These are phyloP conservation scores for Drosophila neutralis DNA, from an alignment of 2,888 invertebrate genomes.

Conservation along the genomic window DNA sequence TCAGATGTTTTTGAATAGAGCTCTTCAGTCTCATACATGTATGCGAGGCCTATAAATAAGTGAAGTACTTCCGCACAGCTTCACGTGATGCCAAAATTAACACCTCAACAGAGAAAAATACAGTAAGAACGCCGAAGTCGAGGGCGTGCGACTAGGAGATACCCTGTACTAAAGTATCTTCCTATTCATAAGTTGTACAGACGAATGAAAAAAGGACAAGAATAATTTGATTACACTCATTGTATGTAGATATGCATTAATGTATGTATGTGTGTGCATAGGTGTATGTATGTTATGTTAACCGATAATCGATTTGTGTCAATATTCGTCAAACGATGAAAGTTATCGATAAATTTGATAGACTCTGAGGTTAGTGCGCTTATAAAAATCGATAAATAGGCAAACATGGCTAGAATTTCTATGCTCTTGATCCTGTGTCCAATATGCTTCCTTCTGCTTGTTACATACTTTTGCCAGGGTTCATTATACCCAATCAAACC, in stretches of 20 bases:
- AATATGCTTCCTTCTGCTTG: too few relatives aligned
- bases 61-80: conserved; percentile 37
- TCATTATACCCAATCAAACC: too few relatives aligned
- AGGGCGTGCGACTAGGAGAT: background rate
- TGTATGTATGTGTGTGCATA: too few relatives aligned
- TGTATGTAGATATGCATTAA: background rate
- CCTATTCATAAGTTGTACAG: background rate
- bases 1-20: background rate
- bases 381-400: too few relatives aligned
- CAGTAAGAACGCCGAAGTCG: background rate
- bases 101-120: conserved; percentile 37
- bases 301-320: too few relatives aligned
- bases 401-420: too few relatives aligned
- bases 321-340: too few relatives aligned
- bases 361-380: too few relatives aligned
- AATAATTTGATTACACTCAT: background rate
- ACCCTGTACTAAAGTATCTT: background rate
- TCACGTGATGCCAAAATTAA: conserved; percentile 41
- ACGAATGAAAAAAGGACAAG: background rate
- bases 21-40: background rate
- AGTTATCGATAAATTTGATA: too few relatives aligned
- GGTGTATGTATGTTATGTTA: too few relatives aligned
- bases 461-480: too few relatives aligned
- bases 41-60: conserved; percentile 47
- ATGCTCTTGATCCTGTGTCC: too few relatives aligned